phyloP scores from a whole-genome alignment of 2,113 vertebrate genomes.

The Platysternon megacephalum region DNA sequence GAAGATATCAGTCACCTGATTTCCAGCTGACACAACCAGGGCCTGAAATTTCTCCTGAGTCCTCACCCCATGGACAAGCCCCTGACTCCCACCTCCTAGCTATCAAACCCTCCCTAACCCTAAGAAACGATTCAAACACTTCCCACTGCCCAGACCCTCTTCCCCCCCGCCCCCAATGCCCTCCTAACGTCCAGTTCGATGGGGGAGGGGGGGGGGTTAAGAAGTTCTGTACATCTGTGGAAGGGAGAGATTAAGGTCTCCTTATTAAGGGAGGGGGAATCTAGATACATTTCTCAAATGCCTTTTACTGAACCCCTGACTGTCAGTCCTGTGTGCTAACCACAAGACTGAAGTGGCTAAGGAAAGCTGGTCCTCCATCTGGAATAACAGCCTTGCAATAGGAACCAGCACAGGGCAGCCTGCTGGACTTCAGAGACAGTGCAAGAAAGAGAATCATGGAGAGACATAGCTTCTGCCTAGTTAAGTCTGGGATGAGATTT shows the following conservation, averaged over 20 bases:
- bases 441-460: background rate
- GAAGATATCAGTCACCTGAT: too few species aligned
- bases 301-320: background rate
- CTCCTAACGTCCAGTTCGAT: background rate
- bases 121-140: too few species aligned
- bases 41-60: too few species aligned
- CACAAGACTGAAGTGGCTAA: background rate
- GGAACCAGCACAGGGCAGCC: background rate
- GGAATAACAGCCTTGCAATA: background rate
- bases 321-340: background rate
- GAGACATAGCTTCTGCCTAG: background rate
- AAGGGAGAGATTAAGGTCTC: background rate
- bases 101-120: too few species aligned
- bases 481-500: background rate
- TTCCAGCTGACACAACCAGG: too few species aligned
- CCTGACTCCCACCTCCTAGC: too few species aligned
- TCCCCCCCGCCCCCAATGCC: too few species aligned
- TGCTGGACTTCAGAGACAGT: background rate
- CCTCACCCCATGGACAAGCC: too few species aligned
- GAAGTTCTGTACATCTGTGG: background rate
- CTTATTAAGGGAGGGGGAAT: background rate
- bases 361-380: background rate
- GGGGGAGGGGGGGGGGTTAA: background rate
- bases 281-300: background rate
- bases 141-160: too few species aligned